A percentile compares a stretch with the other conserved stretches of the same genome.
Conservation (phyloP, 2,797 vertebrate species). For the Myiotriccus ornatus region DNA sequence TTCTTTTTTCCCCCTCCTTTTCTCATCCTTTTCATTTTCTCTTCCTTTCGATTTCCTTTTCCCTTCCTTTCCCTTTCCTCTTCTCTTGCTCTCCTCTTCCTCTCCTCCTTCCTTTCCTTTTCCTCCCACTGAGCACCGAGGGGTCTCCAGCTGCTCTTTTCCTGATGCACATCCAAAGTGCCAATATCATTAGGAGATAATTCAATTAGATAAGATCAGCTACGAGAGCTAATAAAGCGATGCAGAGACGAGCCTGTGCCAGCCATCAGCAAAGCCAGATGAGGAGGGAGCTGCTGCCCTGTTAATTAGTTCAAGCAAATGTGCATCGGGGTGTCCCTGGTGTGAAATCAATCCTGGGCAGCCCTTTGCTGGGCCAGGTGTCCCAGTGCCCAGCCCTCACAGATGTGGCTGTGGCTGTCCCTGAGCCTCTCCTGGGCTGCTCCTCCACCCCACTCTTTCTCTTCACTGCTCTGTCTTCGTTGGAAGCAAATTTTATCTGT, state of each 20-base stretch:
- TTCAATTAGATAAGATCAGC: constrained; percentile 32
- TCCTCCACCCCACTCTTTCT: accelerated
- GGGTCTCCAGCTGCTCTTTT: neutral
- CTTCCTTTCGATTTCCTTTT: no score
- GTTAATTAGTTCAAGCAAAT: neutral
- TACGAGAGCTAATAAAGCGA: neutral
- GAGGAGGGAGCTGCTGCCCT: neutral
- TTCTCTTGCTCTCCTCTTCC: no score
- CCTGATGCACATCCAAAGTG: neutral
- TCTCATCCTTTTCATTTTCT: no score
- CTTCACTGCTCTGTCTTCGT: neutral
- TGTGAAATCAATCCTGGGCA: neutral
- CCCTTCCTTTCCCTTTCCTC: neutral
- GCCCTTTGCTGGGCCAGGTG: neutral
- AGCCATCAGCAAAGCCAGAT: neutral
- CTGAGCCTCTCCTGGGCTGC: neutral
- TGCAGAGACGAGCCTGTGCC: neutral
- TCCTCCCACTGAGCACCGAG: neutral
- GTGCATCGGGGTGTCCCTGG: neutral
- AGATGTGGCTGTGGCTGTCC: neutral
- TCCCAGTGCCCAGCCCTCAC: neutral
- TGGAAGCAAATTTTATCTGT: neutral
- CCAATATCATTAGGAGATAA: neutral
- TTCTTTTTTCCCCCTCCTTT: no score
- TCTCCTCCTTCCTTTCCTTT: no score